phyloP scores from a whole-genome alignment of 1,140 invertebrate genomes.

The Drosophila bifasciata region DNA sequence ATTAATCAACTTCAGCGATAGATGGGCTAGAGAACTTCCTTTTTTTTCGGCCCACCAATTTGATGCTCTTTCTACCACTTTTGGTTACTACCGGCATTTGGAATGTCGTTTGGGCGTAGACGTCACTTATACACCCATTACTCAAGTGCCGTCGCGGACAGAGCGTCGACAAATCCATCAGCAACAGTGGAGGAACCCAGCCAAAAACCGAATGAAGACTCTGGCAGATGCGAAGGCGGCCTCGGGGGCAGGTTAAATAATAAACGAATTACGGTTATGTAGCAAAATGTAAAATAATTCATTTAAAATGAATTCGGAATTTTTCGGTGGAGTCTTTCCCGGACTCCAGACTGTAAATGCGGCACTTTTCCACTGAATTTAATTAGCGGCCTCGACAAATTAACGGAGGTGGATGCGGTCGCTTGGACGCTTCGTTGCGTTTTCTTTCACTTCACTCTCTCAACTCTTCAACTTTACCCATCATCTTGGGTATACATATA shows the following conservation, averaged over 20 bases:
- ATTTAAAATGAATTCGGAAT: conserved; percentile 58
- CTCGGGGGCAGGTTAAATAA: conserved; percentile 53
- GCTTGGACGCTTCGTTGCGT: conserved; percentile 75
- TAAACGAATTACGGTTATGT: conserved; percentile 66
- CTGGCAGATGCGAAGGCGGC: conserved; percentile 43
- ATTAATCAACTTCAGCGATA: conserved; percentile 44
- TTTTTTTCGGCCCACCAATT: conserved; percentile 13
- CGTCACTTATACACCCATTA: conserved; percentile 72
- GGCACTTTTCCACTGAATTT: conserved; percentile 78
- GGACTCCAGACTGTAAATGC: conserved; percentile 51
- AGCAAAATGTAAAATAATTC: conserved; percentile 57
- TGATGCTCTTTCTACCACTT: conserved; percentile 5
- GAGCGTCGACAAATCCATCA: conserved; percentile 71
- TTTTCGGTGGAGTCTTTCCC: conserved; percentile 15
- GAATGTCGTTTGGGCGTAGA: conserved; percentile 51
- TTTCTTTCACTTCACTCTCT: conserved; percentile 40
- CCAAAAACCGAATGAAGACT: conserved; percentile 27
- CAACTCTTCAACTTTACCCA: background rate
- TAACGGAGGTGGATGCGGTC: conserved; percentile 79
- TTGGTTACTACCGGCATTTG: conserved; percentile 12
- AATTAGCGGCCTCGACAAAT: conserved; percentile 70
- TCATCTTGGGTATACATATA: too few species aligned
- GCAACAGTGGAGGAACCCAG: conserved; percentile 12
- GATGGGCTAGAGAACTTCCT: conserved; percentile 33
- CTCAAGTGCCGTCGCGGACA: conserved; percentile 57